Evolutionary conservation across 2,888 invertebrate species (phyloP).

Genomic region (Maniola hyperantus): DNA sequence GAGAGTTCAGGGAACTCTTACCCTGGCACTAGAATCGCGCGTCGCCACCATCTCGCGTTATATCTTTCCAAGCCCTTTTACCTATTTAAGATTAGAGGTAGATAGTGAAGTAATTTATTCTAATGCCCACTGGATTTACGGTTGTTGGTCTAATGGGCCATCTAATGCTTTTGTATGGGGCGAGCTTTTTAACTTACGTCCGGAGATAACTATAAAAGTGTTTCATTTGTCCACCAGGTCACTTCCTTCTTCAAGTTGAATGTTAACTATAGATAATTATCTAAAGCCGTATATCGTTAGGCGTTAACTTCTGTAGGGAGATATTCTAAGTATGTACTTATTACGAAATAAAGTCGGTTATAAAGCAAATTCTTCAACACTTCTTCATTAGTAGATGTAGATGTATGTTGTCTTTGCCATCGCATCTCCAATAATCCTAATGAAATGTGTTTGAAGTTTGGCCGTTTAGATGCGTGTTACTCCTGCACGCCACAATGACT

Average conservation of each 20-base stretch:
- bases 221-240: conserved; percentile 11
- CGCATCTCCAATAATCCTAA: too few species aligned
- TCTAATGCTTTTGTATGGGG: conserved; percentile 35
- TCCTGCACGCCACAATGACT: too few species aligned
- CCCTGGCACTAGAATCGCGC: too few species aligned
- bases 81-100: conserved; percentile 42
- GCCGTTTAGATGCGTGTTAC: too few species aligned
- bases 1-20: too few species aligned
- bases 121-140: conserved; percentile 42
- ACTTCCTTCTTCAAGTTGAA: not conserved
- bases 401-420: too few species aligned
- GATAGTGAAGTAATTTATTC: conserved; percentile 44
- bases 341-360: too few species aligned
- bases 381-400: not conserved
- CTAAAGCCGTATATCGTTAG: too few species aligned
- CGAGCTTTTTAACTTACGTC: conserved; percentile 26
- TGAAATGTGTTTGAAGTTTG: too few species aligned
- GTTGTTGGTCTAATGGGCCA: conserved; percentile 39
- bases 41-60: not conserved
- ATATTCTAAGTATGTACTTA: not conserved
- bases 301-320: too few species aligned
- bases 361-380: not conserved
- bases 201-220: conserved; percentile 20
- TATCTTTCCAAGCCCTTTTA: conserved; percentile 36
- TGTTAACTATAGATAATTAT: not conserved